phyloP scores from a whole-genome alignment of 2,888 invertebrate genomes.

The Leptopterna dolabrata region DNA sequence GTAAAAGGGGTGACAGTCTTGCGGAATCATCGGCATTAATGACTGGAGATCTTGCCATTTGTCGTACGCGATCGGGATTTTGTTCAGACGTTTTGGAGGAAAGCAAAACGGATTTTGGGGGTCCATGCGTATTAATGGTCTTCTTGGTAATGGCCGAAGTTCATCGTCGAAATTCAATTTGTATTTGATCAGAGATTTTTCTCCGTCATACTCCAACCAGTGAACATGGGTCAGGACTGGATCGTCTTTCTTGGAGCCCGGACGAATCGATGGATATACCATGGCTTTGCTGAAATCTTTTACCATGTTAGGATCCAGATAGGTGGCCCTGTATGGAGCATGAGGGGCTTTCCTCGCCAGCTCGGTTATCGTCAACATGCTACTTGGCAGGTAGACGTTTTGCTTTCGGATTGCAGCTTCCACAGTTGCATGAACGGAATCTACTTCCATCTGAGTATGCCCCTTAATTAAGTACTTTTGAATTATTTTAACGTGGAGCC shows the following conservation, averaged over 20 bases:
- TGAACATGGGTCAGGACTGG: constrained; percentile 50
- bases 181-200: constrained; percentile 29
- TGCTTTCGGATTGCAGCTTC: constrained; percentile 18
- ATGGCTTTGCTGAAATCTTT: constrained; percentile 50
- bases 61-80: constrained; percentile 19
- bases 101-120: neutral
- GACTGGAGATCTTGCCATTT: constrained; percentile 49
- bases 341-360: constrained; percentile 6
- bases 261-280: constrained; percentile 55
- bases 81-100: neutral
- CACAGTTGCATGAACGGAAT: constrained; percentile 16
- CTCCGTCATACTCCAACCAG: constrained; percentile 40
- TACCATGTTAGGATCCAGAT: constrained; percentile 13
- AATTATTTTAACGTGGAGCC: neutral
- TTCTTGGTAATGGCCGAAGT: constrained; percentile 26
- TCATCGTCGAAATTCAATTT: constrained; percentile 53
- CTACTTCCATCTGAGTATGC: constrained; percentile 51
- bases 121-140: constrained; percentile 23
- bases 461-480: constrained; percentile 48
- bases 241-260: constrained; percentile 52
- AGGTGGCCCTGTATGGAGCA: neutral
- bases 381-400: constrained; percentile 15
- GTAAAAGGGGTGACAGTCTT: constrained; percentile 48
- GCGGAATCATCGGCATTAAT: constrained; percentile 33
- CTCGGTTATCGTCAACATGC: constrained; percentile 14